Percentiles rank a stretch among this genome's conserved stretches.
Evolutionary conservation across 1,140 invertebrate genomes (phyloP).

Genomic region (Amyelois transitella): DNA sequence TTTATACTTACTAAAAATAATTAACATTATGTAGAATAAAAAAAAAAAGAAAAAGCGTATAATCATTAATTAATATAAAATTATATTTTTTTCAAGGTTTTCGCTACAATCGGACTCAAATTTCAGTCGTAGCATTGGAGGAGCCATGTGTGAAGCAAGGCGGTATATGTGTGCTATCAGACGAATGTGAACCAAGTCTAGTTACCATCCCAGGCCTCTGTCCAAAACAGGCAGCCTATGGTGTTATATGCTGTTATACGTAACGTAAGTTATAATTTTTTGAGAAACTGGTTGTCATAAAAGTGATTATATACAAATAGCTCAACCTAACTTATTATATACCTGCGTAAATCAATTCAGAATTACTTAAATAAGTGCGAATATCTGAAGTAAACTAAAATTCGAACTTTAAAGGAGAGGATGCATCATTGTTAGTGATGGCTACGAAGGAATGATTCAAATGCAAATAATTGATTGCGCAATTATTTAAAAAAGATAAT

Average conservation of each 20-base stretch:
- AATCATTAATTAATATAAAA: slow-evolving; percentile 1
- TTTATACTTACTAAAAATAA: too few relatives aligned
- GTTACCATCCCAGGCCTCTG: slow-evolving; percentile 32
- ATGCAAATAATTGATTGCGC: too few relatives aligned
- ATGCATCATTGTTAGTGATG: too few relatives aligned
- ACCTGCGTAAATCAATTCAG: too few relatives aligned
- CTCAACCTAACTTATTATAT: neutral
- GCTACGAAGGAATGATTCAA: too few relatives aligned
- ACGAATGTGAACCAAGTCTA: slow-evolving; percentile 31
- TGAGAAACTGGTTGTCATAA: neutral
- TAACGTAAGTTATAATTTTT: slow-evolving; percentile 18
- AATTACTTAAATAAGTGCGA: too few relatives aligned
- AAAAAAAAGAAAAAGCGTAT: too few relatives aligned
- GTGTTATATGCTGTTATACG: slow-evolving; percentile 46
- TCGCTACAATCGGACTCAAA: slow-evolving; percentile 14
- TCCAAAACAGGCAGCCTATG: slow-evolving; percentile 30
- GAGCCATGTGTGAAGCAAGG: slow-evolving; percentile 47
- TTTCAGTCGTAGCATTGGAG: slow-evolving; percentile 34
- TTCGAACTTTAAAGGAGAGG: too few relatives aligned
- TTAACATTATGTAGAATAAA: too few relatives aligned
- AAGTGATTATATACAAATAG: neutral
- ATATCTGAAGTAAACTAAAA: too few relatives aligned
- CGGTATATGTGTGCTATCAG: slow-evolving; percentile 32
- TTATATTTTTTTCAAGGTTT: slow-evolving; percentile 1
- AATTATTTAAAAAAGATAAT: too few relatives aligned